phyloP scores from a whole-genome alignment of 2,888 invertebrate genomes.

The Philopedon plagiatum region DNA sequence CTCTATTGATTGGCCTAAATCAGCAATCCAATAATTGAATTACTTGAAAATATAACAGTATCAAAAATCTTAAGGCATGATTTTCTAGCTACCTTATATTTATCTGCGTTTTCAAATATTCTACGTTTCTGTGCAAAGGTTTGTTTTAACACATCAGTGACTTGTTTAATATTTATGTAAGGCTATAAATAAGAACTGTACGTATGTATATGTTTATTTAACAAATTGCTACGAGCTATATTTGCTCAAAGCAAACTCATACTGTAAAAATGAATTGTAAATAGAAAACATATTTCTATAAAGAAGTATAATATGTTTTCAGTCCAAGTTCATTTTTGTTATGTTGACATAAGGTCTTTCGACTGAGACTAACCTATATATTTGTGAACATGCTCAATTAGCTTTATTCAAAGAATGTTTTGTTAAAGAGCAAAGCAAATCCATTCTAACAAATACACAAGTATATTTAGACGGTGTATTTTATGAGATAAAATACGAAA shows the following conservation, averaged over 20 bases:
- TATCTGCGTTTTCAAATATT: slow-evolving; percentile 8
- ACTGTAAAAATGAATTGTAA: slow-evolving; percentile 62
- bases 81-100: slow-evolving; percentile 13
- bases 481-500: slow-evolving; percentile 5
- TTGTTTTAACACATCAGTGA: slow-evolving; percentile 50
- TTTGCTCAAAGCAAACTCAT: slow-evolving; percentile 46
- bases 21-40: no score
- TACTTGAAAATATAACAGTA: no score
- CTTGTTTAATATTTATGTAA: slow-evolving; percentile 46
- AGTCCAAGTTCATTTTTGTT: slow-evolving; percentile 37
- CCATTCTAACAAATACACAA: neutral
- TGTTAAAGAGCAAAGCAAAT: neutral
- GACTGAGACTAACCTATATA: slow-evolving; percentile 2
- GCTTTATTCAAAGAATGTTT: slow-evolving; percentile 4
- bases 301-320: slow-evolving; percentile 57
- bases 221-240: slow-evolving; percentile 58
- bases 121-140: slow-evolving; percentile 11
- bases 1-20: no score
- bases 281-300: slow-evolving; percentile 64
- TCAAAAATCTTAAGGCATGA: no score
- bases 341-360: neutral
- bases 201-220: slow-evolving; percentile 55
- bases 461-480: slow-evolving; percentile 1
- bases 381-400: slow-evolving; percentile 4
- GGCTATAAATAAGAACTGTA: slow-evolving; percentile 46